Base-by-base conservation (phyloP, 2,797 vertebrate genomes). In the Melanogrammus aeglefinus region DNA sequence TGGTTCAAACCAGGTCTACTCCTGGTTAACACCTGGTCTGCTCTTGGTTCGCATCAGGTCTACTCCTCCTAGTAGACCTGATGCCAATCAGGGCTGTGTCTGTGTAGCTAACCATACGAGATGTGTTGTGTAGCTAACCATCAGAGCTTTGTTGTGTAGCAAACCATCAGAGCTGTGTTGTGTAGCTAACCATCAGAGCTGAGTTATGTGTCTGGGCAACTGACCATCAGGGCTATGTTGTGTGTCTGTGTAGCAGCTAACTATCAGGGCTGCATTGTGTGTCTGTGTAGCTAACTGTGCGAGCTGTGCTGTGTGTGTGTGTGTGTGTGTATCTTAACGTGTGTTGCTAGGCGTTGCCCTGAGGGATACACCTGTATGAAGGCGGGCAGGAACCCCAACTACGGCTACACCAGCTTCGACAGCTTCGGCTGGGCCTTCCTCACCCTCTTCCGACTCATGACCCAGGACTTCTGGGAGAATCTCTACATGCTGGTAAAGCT, bases 381-480 rank as follows among this genome's bases (percentile, higher is more conserved):
- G 86, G 98, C 97, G 0, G 98, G 98, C 76, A 94, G 94, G 87
- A 99, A 99, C 90, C 98, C 98, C 9, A 99, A 99, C 93, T 99
- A 98, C 0, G 98, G 97, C 33, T 99, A 99, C 92, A 99, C 98
- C 1, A 99, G 98, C 91, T 99, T 99, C 29, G 98, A 99, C 88
- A 98, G 97, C 73, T 99, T 99, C 75, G 97, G 98, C 89, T 99
- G 98, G 98, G 98, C 98, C 80, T 99, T 99, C 80, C 95, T 99
- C 86, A 96, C 98, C 82, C 94, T 99, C 1, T 99, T 99, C 92
- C 96, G 98, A 78, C 97, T 99, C 89, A 99, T 99, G 98, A 99
- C 98, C 87, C 98, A 99, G 92, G 98, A 99, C 90, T 99, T 96
- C 57, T 99, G 98, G 98, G 98, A 99, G 85, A 99, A 99, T 92